A percentile compares a stretch with the other conserved stretches of the same genome.
These are phyloP conservation scores for Eleginops maclovinus DNA, from an alignment of 2,113 vertebrate species.

Conservation along the genomic window DNA sequence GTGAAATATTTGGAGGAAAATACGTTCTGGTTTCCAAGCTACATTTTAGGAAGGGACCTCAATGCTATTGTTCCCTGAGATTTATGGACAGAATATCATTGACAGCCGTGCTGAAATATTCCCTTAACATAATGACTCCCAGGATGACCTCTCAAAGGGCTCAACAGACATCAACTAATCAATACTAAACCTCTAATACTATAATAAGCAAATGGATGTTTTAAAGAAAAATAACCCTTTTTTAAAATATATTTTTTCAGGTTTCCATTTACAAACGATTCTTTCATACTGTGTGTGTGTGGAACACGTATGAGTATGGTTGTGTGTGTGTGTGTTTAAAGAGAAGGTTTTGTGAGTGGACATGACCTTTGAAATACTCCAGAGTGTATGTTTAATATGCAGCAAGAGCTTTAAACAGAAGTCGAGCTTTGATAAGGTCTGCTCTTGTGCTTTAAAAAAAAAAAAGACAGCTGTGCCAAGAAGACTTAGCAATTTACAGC, in stretches of 20 bases:
- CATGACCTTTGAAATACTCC: slow-evolving; percentile 50
- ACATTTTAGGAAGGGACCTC: slow-evolving; percentile 32
- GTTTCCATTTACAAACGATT: background rate
- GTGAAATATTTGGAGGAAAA: slow-evolving; percentile 37
- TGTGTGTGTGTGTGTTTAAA: slow-evolving; percentile 11
- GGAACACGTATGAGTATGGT: too few relatives aligned
- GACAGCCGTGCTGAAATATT: slow-evolving; percentile 39
- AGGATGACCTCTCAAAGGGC: slow-evolving; percentile 24
- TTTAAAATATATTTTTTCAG: background rate
- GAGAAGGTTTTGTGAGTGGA: slow-evolving; percentile 40
- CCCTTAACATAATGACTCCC: slow-evolving; percentile 38
- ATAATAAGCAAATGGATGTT: background rate
- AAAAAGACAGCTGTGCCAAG: slow-evolving; percentile 39
- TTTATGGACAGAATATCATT: slow-evolving; percentile 43
- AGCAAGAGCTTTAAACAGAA: slow-evolving; percentile 52
- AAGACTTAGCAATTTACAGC: slow-evolving; percentile 72
- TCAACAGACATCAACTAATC: slow-evolving; percentile 14
- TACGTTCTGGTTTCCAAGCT: slow-evolving; percentile 41
- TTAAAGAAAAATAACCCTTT: background rate
- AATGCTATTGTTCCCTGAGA: slow-evolving; percentile 52
- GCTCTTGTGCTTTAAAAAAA: slow-evolving; percentile 65
- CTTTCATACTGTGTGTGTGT: background rate
- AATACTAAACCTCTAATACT: slow-evolving; percentile 1
- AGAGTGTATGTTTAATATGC: slow-evolving; percentile 48
- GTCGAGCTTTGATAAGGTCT: slow-evolving; percentile 74